Percentiles rank a stretch among this genome's conserved stretches.
These are phyloP conservation scores for Macrotrachela quadricornifera DNA, from an alignment of 1,140 invertebrate species.

Conservation along the genomic window DNA sequence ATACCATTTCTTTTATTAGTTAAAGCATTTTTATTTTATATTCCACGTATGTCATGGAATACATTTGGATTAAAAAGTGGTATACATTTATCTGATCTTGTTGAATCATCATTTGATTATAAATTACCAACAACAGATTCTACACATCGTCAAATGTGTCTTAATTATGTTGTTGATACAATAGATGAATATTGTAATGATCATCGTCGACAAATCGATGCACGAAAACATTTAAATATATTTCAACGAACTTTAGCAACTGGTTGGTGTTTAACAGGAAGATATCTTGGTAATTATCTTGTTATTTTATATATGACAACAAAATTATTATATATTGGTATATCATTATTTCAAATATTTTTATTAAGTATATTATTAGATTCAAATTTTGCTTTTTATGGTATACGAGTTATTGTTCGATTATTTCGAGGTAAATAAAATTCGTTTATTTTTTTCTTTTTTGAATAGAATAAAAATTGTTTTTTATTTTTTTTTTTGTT, in stretches of 20 bases:
- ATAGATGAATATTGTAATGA: conserved; percentile 8
- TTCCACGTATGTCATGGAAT: conserved; percentile 11
- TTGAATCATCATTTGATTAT: conserved; percentile 7
- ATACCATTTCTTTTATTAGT: conserved; percentile 10
- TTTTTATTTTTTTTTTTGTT: too few species aligned
- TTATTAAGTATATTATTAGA: conserved; percentile 33
- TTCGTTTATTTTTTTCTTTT: too few species aligned
- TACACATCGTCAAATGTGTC: conserved; percentile 5
- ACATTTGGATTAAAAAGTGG: conserved; percentile 10
- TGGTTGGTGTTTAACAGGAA: conserved; percentile 15
- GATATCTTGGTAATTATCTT: conserved; percentile 32
- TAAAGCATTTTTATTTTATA: conserved; percentile 12
- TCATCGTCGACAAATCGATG: conserved; percentile 4
- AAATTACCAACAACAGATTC: conserved; percentile 4
- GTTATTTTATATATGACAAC: conserved; percentile 31
- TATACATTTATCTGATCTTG: conserved; percentile 9
- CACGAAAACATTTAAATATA: neutral
- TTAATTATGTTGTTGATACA: conserved; percentile 3
- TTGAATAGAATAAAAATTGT: too few species aligned
- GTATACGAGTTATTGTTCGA: too few species aligned
- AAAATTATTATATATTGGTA: conserved; percentile 32
- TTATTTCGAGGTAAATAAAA: too few species aligned
- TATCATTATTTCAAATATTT: conserved; percentile 33
- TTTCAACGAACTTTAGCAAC: conserved; percentile 9
- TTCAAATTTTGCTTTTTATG: too few species aligned